Evolutionary conservation across 2,797 vertebrate genomes (phyloP).

Genomic region (Amblyraja radiata): DNA sequence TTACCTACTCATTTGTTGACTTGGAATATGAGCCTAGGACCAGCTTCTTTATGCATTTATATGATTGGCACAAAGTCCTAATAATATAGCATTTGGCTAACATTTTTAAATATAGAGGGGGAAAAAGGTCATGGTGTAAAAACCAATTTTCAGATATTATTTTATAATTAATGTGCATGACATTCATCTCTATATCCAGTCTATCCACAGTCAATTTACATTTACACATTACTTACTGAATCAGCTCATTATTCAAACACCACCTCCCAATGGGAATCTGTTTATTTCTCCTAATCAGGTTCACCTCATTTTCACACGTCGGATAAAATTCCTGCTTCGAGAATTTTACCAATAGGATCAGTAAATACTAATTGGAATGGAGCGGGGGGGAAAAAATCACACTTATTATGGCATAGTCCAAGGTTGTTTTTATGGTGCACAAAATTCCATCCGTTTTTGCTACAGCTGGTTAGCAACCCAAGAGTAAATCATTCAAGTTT

Average conservation of each 20-base stretch:
- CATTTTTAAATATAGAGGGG: neutral
- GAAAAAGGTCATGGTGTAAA: neutral
- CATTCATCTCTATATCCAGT: neutral
- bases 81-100: neutral
- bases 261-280: neutral
- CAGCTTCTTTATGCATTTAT: neutral
- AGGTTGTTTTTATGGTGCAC: neutral
- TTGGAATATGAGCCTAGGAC: neutral
- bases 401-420: neutral
- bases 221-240: neutral
- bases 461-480: neutral
- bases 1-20: neutral
- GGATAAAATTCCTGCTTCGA: neutral
- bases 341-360: conserved; percentile 17
- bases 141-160: neutral
- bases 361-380: neutral
- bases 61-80: neutral
- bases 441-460: neutral
- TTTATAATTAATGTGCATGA: neutral
- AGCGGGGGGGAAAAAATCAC: neutral
- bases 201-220: neutral
- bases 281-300: neutral
- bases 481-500: neutral
- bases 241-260: neutral
- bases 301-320: neutral